Evolutionary conservation across 1,140 invertebrate species (phyloP), one percentile per base, ranked within the genome.

Genomic region (Melitaea cinxia): DNA sequence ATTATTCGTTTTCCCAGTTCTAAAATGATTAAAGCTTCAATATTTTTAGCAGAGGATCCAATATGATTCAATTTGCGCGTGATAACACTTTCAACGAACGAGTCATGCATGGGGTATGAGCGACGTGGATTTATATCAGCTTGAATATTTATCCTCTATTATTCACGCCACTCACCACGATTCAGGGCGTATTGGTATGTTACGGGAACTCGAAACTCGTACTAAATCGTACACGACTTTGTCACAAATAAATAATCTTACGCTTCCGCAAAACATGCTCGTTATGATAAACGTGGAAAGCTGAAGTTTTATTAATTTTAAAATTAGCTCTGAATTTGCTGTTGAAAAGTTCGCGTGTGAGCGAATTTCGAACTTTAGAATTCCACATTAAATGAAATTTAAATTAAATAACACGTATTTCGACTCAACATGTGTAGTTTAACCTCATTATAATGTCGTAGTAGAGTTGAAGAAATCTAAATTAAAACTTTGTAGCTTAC

Each of bases 81-180:
- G 39, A 57, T 24, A 57, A 55, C 33, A 55, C 33, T 57, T 57
- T 57, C 24, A 57, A 6, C 19, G 53, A 39, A 33, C n/a, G n/a
- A 15, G 55, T 45, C 39, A 57, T 57, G 55, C 55, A 57, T 57
- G 24, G 23, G 23, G 15, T 39, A 57, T 45, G 55, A 45, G 42
- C 24, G 37, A 12, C 55, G 42, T 21, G 55, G 55, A 57, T 57
- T 57, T 57, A 45, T 57, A 57, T 28, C 55, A 26, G 55, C 37
- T 45, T 57, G 55, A 57, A 57, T 57, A 57, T 57, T 45, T 28
- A 57, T 45, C 55, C 55, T 10, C 24, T 28, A 45, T 57, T 57
- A 57, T 45, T 57, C 39, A 45, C 55, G 15, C 37, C 21, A 57
- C 39, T 57, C 55, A 24, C 23, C 23, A 15, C 15, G 23, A 42